Evolutionary conservation across 92 coral and sea anemone species (phyloP).

Genomic region (Bergia sp.): DNA sequence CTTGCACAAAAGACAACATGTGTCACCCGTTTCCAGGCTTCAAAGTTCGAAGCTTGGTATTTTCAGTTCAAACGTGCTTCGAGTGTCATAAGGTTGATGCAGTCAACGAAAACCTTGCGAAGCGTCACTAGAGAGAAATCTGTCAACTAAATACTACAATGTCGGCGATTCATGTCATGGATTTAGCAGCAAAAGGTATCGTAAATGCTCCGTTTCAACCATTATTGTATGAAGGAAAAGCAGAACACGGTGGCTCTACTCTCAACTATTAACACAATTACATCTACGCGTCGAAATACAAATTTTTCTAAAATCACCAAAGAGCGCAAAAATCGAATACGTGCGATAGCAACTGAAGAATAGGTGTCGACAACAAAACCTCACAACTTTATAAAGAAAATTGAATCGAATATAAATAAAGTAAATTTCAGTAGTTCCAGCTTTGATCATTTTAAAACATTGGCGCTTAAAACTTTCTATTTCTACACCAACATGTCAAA

Average conservation of each 20-base stretch:
- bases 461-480: background rate
- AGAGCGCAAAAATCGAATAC: background rate
- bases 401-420: too few species aligned
- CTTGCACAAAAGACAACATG: background rate
- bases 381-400: too few species aligned
- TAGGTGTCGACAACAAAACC: background rate
- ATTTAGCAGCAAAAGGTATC: conserved; percentile 41
- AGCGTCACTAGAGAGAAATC: background rate
- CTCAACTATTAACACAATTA: background rate
- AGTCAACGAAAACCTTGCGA: background rate
- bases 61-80: background rate
- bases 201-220: background rate
- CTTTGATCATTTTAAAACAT: too few species aligned
- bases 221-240: background rate
- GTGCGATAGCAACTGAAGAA: background rate
- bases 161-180: conserved; percentile 48
- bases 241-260: background rate
- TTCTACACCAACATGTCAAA: background rate
- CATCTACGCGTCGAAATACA: background rate
- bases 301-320: background rate
- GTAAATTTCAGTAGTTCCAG: too few species aligned
- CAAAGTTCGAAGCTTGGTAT: background rate
- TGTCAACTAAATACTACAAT: background rate
- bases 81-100: background rate
- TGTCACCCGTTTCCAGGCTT: conserved; percentile 36